phyloP scores from a whole-genome alignment of 1,140 invertebrate genomes.

The Bombus ignitus region DNA sequence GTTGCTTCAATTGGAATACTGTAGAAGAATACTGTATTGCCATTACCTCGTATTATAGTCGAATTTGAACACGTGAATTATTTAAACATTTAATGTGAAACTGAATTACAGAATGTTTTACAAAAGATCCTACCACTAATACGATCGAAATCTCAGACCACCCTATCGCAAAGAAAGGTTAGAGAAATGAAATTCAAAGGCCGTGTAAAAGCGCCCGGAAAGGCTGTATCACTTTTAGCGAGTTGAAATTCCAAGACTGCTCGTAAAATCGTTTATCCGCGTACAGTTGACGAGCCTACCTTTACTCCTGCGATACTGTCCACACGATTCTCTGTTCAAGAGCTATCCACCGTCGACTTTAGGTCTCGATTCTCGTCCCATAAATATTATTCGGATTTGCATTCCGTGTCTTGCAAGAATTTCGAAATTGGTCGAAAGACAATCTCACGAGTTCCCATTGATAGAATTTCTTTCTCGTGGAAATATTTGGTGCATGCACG shows the following conservation, averaged over 20 bases:
- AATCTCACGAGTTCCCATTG: background rate
- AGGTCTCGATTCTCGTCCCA: background rate
- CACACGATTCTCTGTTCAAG: background rate
- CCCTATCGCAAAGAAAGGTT: background rate
- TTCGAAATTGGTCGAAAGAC: background rate
- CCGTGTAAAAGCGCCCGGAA: background rate
- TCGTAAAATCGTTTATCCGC: background rate
- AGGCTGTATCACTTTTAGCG: background rate
- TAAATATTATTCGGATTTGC: conserved; percentile 16
- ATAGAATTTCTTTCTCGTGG: background rate
- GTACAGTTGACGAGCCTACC: background rate
- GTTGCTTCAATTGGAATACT: too few relatives aligned
- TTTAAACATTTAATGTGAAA: background rate
- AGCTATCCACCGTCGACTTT: background rate
- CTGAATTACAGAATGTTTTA: background rate
- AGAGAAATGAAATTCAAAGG: background rate
- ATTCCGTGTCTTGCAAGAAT: background rate
- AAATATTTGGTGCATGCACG: conserved; percentile 14
- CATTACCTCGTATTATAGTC: too few relatives aligned
- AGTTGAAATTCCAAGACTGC: background rate
- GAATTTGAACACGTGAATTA: too few relatives aligned
- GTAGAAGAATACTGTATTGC: too few relatives aligned
- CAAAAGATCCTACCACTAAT: background rate
- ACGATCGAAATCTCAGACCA: background rate
- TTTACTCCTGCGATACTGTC: background rate